Percentiles rank a stretch among this genome's conserved stretches.
Evolutionary conservation across 2,797 vertebrate genomes (phyloP).

Genomic region (Danio jaintianensis): DNA sequence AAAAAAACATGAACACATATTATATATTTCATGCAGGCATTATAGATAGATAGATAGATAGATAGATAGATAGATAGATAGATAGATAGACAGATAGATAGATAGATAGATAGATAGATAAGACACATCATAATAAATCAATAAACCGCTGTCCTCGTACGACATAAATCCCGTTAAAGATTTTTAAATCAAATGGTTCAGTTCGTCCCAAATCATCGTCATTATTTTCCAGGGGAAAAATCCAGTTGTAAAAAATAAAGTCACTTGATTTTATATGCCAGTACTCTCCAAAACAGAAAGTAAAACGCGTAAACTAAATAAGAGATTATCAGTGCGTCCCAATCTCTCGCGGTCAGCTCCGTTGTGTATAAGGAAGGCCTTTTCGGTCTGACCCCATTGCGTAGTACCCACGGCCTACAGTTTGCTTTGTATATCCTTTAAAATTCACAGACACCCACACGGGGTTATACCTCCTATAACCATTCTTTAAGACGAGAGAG

Average conservation of each 20-base stretch:
- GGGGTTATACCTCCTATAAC: slow-evolving; percentile 67
- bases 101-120: slow-evolving; percentile 18
- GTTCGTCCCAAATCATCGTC: not conserved
- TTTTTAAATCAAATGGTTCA: slow-evolving; percentile 4
- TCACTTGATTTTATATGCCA: not conserved
- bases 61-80: too few relatives aligned
- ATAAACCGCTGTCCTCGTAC: not conserved
- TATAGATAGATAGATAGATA: too few relatives aligned
- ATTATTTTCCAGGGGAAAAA: not conserved
- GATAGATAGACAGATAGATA: not conserved
- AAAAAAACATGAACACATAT: too few relatives aligned
- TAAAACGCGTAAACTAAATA: not conserved
- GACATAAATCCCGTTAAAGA: slow-evolving; percentile 4
- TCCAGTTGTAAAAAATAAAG: slow-evolving; percentile 25
- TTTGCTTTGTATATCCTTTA: slow-evolving; percentile 65
- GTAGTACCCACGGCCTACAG: slow-evolving; percentile 63
- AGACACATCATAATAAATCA: not conserved
- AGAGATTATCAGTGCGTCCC: slow-evolving; percentile 3
- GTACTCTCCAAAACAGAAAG: not conserved
- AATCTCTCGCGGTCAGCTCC: slow-evolving; percentile 44
- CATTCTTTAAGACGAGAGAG: slow-evolving; percentile 29
- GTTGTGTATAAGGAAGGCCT: slow-evolving; percentile 45
- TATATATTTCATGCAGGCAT: too few relatives aligned
- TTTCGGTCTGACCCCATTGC: slow-evolving; percentile 43
- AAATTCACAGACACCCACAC: slow-evolving; percentile 85